Conservation (phyloP, 2,888 invertebrate genomes). For the Caradrina kadenii region DNA sequence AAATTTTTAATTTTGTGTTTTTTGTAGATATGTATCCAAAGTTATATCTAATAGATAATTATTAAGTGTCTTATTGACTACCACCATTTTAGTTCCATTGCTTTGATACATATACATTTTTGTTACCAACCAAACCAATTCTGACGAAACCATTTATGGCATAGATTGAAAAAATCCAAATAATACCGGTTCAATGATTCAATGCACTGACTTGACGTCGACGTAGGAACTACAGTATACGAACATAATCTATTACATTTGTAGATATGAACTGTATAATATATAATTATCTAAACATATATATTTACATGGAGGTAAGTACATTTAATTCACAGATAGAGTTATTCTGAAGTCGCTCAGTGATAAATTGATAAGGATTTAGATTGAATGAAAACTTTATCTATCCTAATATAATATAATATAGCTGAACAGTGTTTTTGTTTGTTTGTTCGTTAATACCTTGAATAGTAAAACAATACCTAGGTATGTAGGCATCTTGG, state of each 20-base stretch:
- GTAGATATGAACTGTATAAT: constrained; percentile 15
- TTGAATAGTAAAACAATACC: no score
- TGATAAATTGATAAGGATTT: constrained; percentile 28
- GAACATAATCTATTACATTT: constrained; percentile 50
- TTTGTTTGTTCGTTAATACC: no score
- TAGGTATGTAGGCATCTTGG: no score
- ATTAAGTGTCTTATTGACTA: no score
- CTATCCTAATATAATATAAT: no score
- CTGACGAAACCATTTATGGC: background rate
- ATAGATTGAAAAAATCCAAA: background rate
- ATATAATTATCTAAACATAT: constrained; percentile 41
- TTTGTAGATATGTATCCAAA: no score
- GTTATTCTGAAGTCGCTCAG: constrained; percentile 28
- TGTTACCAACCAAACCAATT: background rate
- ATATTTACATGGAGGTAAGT: constrained; percentile 33
- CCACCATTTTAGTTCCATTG: no score
- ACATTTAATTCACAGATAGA: constrained; percentile 26
- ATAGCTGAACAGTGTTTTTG: no score
- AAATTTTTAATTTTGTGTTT: no score
- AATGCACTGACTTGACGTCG: constrained; percentile 34
- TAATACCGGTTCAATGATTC: background rate
- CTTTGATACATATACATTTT: no score
- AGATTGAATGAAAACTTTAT: no score
- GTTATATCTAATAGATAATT: no score
- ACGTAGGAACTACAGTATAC: constrained; percentile 33